Evolutionary conservation across 2,888 invertebrate genomes (phyloP).

Genomic region (Meganola albula): DNA sequence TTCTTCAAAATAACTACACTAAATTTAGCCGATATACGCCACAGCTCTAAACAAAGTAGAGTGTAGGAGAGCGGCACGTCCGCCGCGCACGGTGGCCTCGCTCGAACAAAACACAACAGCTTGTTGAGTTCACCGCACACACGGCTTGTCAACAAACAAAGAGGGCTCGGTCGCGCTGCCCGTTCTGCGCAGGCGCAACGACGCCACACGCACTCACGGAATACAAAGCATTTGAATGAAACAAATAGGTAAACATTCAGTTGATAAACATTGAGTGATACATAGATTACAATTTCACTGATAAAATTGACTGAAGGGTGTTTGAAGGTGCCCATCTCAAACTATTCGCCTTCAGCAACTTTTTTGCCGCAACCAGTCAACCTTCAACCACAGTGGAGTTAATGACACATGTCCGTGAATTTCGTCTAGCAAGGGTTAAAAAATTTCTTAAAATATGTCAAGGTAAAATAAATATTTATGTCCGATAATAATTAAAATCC

Average conservation of each 20-base stretch:
- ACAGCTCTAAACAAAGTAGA: conserved; percentile 41
- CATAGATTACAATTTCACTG: conserved; percentile 25
- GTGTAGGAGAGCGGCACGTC: conserved; percentile 34
- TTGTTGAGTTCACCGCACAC: conserved; percentile 41
- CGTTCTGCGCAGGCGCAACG: conserved; percentile 59
- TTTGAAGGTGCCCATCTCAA: too few relatives aligned
- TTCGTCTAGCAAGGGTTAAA: too few relatives aligned
- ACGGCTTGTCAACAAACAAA: conserved; percentile 75
- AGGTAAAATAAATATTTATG: too few relatives aligned
- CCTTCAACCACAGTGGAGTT: too few relatives aligned
- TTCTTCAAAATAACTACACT: conserved; percentile 53
- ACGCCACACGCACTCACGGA: conserved; percentile 56
- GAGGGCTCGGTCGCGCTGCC: conserved; percentile 58
- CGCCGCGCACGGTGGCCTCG: conserved; percentile 43
- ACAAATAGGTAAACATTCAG: conserved; percentile 62
- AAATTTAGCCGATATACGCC: conserved; percentile 57
- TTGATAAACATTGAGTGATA: too few relatives aligned
- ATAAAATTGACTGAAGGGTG: conserved; percentile 14
- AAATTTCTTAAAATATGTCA: too few relatives aligned
- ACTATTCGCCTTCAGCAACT: too few relatives aligned
- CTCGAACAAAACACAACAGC: conserved; percentile 48
- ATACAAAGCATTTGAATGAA: conserved; percentile 59
- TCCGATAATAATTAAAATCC: too few relatives aligned
- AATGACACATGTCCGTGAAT: too few relatives aligned
- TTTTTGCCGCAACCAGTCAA: too few relatives aligned